These are phyloP conservation scores for Alouatta palliata DNA, from an alignment of 2,113 vertebrate species.

Conservation along the genomic window DNA sequence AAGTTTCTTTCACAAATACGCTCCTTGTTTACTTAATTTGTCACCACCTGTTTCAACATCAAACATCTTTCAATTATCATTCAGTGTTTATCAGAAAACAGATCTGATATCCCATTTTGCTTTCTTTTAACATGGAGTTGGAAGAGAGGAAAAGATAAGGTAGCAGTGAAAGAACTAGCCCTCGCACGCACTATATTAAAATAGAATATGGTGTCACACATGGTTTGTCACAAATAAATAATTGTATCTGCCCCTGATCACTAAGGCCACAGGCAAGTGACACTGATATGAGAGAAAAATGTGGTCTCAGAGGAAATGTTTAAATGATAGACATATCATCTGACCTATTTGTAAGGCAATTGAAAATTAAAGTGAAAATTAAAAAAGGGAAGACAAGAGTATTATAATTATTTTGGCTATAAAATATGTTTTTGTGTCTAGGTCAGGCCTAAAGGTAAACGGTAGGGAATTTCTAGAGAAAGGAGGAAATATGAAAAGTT, in stretches of 20 bases:
- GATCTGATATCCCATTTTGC: not conserved
- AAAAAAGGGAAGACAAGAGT: not conserved
- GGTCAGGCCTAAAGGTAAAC: not conserved
- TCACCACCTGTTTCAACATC: not conserved
- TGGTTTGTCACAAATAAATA: slow-evolving; percentile 26
- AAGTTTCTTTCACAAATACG: not conserved
- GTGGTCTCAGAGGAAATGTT: not conserved
- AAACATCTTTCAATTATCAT: not conserved
- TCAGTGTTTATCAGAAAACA: not conserved
- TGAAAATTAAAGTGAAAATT: slow-evolving; percentile 9
- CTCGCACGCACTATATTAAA: not conserved
- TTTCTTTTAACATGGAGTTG: not conserved
- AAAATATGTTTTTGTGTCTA: not conserved
- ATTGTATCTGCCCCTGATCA: not conserved
- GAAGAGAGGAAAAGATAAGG: not conserved
- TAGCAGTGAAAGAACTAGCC: not conserved
- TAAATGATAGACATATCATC: not conserved
- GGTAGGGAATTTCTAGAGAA: not conserved
- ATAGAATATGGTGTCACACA: not conserved
- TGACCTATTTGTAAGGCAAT: not conserved
- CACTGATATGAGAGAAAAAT: not conserved
- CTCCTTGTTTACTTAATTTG: not conserved
- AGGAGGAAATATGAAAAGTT: not conserved
- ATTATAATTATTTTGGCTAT: not conserved
- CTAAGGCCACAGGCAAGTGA: not conserved